Percentiles rank a stretch among this genome's conserved stretches.
Conservation (phyloP, 2,797 vertebrate species). For the Odontamblyopus lacepedii region DNA sequence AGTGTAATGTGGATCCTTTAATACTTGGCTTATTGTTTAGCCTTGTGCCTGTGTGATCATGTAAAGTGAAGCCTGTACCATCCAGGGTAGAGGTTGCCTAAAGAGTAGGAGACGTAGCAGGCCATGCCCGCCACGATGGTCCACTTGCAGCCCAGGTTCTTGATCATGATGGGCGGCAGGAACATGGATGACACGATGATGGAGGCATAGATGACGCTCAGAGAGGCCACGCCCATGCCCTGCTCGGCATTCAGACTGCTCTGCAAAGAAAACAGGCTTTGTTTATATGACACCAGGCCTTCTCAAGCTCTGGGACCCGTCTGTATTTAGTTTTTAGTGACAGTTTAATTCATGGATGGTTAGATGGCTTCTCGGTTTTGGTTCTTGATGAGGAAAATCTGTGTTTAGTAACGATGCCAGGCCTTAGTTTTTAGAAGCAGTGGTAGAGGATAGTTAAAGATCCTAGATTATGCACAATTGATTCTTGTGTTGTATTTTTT, state of each 20-base stretch:
- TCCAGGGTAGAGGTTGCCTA: constrained; percentile 91
- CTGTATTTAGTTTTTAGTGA: neutral
- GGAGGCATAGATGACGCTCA: constrained; percentile 88
- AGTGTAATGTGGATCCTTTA: too few species aligned
- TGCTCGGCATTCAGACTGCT: constrained; percentile 90
- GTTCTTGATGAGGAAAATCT: neutral
- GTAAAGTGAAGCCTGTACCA: constrained; percentile 77
- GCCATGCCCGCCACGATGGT: constrained; percentile 87
- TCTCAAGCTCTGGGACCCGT: neutral
- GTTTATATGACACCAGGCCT: neutral
- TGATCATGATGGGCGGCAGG: constrained; percentile 89
- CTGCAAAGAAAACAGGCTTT: constrained; percentile 64
- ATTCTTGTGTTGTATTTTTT: too few species aligned
- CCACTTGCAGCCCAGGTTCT: constrained; percentile 94
- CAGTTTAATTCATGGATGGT: neutral
- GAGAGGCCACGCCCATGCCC: constrained; percentile 88
- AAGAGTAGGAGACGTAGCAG: constrained; percentile 88
- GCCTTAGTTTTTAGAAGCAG: too few species aligned
- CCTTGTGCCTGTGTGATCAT: neutral
- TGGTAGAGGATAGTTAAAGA: too few species aligned
- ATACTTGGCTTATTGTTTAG: neutral
- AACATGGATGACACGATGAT: constrained; percentile 94
- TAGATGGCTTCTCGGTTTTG: neutral
- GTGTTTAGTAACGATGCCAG: too few species aligned
- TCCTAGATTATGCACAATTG: too few species aligned